phyloP scores from a whole-genome alignment of 2,888 invertebrate species.

The Agapetus fuscipes region DNA sequence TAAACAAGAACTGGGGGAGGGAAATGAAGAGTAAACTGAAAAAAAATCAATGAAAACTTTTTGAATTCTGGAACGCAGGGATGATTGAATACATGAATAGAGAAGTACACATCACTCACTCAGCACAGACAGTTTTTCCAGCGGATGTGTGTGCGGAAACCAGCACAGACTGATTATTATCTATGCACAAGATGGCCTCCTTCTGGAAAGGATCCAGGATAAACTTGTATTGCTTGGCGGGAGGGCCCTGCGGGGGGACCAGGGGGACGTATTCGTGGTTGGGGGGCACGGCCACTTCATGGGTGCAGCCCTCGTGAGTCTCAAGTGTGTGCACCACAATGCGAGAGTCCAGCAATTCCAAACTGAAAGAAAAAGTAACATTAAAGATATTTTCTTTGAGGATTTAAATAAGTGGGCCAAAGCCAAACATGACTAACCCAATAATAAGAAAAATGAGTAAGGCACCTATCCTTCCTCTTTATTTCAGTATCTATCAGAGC shows the following conservation, averaged over 20 bases:
- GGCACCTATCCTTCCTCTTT: no score
- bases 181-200: conserved; percentile 92
- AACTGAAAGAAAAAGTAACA: conserved; percentile 36
- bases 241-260: conserved; percentile 49
- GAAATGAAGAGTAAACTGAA: no score
- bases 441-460: no score
- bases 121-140: conserved; percentile 98
- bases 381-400: neutral
- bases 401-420: no score
- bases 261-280: conserved; percentile 66
- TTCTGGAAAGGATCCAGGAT: conserved; percentile 96
- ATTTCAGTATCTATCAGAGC: no score
- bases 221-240: conserved; percentile 90
- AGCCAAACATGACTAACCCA: no score
- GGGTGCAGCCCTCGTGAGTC: conserved; percentile 86
- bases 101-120: conserved; percentile 60
- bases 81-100: no score
- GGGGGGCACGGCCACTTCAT: conserved; percentile 93
- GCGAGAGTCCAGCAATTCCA: conserved; percentile 67
- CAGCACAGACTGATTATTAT: conserved; percentile 95
- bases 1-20: no score
- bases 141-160: conserved; percentile 99
- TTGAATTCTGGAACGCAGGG: no score
- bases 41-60: no score
- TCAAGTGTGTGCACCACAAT: conserved; percentile 84